Percentiles rank a stretch among this genome's conserved stretches.
phyloP scores from a whole-genome alignment of 1,140 invertebrate genomes.

The Drosophila micromelanica region DNA sequence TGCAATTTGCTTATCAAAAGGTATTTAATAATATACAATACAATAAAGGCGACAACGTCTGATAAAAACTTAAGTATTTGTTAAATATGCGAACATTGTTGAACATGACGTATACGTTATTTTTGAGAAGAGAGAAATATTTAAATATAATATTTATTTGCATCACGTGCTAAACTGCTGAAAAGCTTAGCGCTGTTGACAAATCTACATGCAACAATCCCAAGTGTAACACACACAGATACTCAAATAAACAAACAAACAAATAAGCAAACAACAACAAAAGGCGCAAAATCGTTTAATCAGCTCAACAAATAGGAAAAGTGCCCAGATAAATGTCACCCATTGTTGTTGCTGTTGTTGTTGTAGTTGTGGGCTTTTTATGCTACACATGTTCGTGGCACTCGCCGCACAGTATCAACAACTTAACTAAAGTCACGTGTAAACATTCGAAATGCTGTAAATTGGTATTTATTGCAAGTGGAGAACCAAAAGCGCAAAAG shows the following conservation, averaged over 20 bases:
- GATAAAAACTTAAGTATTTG: conserved; percentile 6
- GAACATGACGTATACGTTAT: conserved; percentile 33
- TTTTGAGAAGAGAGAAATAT: neutral
- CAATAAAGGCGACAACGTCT: neutral
- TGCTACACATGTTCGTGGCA: conserved; percentile 33
- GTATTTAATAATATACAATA: neutral
- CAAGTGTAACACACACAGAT: conserved; percentile 16
- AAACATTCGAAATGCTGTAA: conserved; percentile 67
- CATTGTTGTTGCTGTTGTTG: conserved; percentile 12
- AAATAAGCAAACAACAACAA: conserved; percentile 23
- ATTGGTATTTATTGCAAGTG: conserved; percentile 73
- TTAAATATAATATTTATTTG: conserved; percentile 1
- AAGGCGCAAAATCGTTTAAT: conserved; percentile 43
- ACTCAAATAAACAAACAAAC: conserved; percentile 19
- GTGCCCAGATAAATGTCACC: conserved; percentile 31
- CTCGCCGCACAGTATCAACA: conserved; percentile 30
- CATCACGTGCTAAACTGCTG: conserved; percentile 22
- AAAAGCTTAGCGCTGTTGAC: conserved; percentile 28
- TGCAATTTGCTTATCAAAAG: neutral
- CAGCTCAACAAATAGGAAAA: conserved; percentile 44
- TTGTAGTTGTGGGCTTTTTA: conserved; percentile 9
- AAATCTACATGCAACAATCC: conserved; percentile 27
- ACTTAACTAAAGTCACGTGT: conserved; percentile 74
- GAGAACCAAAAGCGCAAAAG: conserved; percentile 19
- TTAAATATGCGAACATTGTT: conserved; percentile 5